phyloP scores from a whole-genome alignment of 2,113 vertebrate genomes.

The Ammodytes marinus region DNA sequence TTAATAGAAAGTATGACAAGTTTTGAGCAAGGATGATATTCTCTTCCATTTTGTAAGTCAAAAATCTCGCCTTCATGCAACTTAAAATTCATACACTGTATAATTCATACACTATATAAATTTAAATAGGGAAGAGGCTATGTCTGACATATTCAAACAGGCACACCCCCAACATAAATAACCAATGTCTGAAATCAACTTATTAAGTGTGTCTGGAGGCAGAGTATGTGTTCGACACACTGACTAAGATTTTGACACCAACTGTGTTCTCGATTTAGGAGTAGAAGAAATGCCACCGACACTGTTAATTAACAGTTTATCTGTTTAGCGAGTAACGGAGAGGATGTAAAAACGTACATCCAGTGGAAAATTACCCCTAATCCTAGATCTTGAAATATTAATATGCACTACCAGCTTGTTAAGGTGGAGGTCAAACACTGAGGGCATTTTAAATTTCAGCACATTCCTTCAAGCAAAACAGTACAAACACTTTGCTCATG shows the following conservation, averaged over 20 bases:
- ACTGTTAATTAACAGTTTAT: background rate
- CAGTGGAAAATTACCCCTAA: background rate
- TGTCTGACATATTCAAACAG: background rate
- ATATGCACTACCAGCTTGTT: background rate
- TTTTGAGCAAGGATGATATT: background rate
- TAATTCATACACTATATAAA: background rate
- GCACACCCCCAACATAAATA: background rate
- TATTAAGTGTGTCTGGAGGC: background rate
- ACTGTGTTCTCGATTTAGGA: background rate
- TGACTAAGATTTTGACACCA: background rate
- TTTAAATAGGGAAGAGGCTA: background rate
- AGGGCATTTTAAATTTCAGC: too few species aligned
- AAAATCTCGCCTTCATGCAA: background rate
- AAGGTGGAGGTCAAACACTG: background rate
- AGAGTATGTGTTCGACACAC: constrained; percentile 3
- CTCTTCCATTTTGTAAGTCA: background rate
- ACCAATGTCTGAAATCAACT: background rate
- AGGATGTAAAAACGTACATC: constrained; percentile 9
- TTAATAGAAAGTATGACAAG: background rate
- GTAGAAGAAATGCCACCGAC: background rate
- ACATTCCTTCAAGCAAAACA: background rate
- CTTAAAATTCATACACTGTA: background rate
- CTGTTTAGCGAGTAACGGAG: background rate
- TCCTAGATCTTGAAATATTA: constrained; percentile 7
- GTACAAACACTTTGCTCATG: background rate